Evolutionary conservation across 2,113 vertebrate species (phyloP).

Genomic region (Murina feae): DNA sequence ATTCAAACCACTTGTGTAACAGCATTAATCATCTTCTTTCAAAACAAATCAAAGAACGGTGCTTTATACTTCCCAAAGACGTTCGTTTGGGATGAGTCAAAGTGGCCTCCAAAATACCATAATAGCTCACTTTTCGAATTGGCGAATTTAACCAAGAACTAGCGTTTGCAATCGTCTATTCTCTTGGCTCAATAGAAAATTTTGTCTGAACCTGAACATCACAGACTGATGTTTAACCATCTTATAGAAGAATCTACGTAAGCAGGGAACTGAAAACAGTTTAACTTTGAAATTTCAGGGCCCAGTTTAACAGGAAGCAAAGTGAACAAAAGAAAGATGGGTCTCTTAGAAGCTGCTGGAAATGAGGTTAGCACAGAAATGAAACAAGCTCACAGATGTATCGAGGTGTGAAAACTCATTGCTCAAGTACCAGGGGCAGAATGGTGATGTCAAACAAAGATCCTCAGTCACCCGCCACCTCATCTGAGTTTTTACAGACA

Average conservation of each 20-base stretch:
- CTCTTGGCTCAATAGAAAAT: neutral
- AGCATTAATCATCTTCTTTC: conserved; percentile 41
- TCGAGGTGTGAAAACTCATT: neutral
- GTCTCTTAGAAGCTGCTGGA: neutral
- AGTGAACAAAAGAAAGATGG: neutral
- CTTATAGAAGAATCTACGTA: neutral
- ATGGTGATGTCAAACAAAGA: neutral
- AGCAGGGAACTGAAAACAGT: neutral
- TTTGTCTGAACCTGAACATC: neutral
- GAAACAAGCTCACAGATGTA: neutral
- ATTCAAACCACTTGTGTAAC: conserved; percentile 36
- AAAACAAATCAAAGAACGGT: conserved; percentile 48
- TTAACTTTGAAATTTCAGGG: neutral
- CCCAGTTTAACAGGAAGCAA: neutral
- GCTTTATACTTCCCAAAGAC: neutral
- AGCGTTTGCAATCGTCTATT: neutral
- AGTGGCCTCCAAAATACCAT: neutral
- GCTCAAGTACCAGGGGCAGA: neutral
- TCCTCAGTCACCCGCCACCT: neutral
- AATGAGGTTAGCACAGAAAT: conserved; percentile 8
- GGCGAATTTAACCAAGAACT: neutral
- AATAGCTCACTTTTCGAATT: neutral
- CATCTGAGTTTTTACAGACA: neutral
- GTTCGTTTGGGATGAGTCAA: conserved; percentile 23
- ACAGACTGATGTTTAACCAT: neutral